Percentiles rank a stretch among this genome's conserved stretches.
phyloP scores from a whole-genome alignment of 2,113 vertebrate species.

The Laticauda laticaudata region DNA sequence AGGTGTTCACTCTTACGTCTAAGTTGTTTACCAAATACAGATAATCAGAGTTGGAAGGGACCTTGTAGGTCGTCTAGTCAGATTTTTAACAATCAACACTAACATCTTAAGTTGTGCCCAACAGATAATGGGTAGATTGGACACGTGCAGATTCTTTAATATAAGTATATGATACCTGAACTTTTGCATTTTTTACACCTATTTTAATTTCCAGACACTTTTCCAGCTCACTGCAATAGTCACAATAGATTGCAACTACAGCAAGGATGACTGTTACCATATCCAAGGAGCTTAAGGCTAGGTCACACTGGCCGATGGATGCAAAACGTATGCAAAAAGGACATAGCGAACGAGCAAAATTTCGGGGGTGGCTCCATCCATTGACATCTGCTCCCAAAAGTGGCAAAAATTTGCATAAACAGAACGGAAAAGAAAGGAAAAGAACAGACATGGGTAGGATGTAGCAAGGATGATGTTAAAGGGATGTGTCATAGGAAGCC shows the following conservation, averaged over 20 bases:
- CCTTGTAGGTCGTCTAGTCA: neutral
- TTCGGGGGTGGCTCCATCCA: too few species aligned
- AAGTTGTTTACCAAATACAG: neutral
- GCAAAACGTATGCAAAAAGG: too few species aligned
- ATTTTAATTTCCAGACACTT: neutral
- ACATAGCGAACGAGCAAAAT: too few species aligned
- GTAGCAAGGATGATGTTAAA: too few species aligned
- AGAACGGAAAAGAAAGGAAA: too few species aligned
- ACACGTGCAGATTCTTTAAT: neutral
- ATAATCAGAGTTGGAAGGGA: too few species aligned
- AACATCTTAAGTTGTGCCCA: neutral
- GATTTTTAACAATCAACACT: neutral
- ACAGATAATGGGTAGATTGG: neutral
- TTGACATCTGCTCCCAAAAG: too few species aligned
- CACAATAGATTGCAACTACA: neutral
- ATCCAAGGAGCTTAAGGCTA: neutral
- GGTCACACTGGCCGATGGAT: too few species aligned
- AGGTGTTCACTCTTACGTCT: neutral
- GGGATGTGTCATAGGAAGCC: too few species aligned
- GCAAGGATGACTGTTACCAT: neutral
- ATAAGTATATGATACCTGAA: neutral
- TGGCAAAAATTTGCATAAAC: too few species aligned
- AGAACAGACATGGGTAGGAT: too few species aligned
- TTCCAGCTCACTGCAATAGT: neutral
- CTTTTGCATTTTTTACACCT: neutral